These are phyloP conservation scores for Drosophila pruinosa DNA, from an alignment of 1,140 invertebrate genomes.

Conservation along the genomic window DNA sequence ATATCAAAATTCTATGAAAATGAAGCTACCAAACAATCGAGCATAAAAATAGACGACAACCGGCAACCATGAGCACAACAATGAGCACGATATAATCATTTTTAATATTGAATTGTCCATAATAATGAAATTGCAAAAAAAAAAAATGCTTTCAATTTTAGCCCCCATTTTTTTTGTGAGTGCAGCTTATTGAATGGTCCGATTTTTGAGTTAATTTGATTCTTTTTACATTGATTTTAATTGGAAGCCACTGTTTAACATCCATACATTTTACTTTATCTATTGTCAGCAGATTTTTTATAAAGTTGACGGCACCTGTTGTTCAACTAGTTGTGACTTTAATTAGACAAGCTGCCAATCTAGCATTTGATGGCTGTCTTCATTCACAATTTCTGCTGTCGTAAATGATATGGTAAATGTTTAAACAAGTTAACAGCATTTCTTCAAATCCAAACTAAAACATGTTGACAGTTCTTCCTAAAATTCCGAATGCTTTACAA, in stretches of 20 bases:
- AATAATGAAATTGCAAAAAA: conserved; percentile 60
- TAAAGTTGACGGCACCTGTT: not conserved
- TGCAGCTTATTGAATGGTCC: too few relatives aligned
- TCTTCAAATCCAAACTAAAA: too few relatives aligned
- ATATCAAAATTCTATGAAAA: conserved; percentile 28
- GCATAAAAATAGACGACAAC: conserved; percentile 40
- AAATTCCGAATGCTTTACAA: not conserved
- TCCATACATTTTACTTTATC: not conserved
- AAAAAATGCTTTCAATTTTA: conserved; percentile 51
- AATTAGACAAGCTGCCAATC: not conserved
- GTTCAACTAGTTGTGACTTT: not conserved
- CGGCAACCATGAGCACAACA: not conserved
- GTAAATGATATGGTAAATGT: not conserved
- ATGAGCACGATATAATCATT: conserved; percentile 25
- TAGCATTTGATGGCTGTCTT: not conserved
- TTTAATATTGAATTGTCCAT: conserved; percentile 47
- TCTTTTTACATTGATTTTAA: not conserved
- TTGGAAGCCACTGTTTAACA: not conserved
- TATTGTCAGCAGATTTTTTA: not conserved
- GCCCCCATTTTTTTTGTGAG: not conserved
- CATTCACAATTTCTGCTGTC: not conserved
- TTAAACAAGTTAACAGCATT: conserved; percentile 21
- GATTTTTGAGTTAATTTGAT: not conserved
- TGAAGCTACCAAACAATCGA: conserved; percentile 42
- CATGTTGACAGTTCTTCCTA: too few relatives aligned